Percentiles rank a stretch among this genome's conserved stretches.
These are phyloP conservation scores for Alosa sapidissima DNA, from an alignment of 2,797 vertebrate genomes.

Conservation along the genomic window DNA sequence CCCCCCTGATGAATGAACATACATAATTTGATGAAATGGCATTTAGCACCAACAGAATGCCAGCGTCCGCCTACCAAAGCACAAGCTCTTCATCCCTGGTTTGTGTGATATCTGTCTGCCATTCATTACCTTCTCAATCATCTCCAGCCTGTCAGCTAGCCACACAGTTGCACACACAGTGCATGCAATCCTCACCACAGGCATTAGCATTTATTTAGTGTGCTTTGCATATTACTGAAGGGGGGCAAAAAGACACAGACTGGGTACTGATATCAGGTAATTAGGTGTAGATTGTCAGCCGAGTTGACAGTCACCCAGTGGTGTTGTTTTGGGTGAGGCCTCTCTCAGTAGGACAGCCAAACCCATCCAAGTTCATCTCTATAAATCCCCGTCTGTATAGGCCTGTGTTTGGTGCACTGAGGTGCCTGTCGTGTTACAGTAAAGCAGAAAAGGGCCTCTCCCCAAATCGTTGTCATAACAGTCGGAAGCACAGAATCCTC, in stretches of 20 bases:
- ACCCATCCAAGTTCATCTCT: background rate
- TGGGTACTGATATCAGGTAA: background rate
- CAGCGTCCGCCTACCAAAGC: background rate
- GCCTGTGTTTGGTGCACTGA: background rate
- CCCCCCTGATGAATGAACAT: slow-evolving; percentile 53
- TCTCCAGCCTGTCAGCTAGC: background rate
- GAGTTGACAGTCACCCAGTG: background rate
- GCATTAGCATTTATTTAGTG: background rate
- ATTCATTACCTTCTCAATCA: background rate
- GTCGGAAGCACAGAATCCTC: background rate
- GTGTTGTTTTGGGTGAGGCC: background rate
- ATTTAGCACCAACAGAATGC: slow-evolving; percentile 23
- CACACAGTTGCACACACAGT: background rate
- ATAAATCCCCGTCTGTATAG: background rate
- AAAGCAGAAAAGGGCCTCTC: background rate
- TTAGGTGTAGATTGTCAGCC: background rate
- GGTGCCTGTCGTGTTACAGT: background rate
- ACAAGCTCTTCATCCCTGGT: background rate
- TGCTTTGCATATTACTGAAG: background rate
- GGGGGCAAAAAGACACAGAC: background rate
- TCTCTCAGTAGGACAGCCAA: background rate
- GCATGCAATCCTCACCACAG: background rate
- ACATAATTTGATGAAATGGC: slow-evolving; percentile 57
- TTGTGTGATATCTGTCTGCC: background rate
- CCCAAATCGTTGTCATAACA: slow-evolving; percentile 15